These are phyloP conservation scores for Diprion similis DNA, from an alignment of 1,140 invertebrate genomes.

Conservation along the genomic window DNA sequence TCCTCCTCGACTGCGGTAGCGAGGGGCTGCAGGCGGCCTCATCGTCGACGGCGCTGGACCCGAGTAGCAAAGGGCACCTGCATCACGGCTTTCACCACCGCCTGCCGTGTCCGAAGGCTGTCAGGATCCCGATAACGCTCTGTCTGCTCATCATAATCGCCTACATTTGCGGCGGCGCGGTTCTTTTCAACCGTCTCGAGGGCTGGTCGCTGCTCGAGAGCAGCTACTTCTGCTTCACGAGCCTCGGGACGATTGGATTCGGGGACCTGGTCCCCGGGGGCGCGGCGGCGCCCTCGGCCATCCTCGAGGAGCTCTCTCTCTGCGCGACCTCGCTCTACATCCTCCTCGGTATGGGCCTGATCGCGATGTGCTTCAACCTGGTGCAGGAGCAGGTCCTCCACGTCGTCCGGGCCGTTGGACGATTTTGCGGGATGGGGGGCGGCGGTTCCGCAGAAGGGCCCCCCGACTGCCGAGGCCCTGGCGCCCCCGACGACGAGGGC, in stretches of 20 bases:
- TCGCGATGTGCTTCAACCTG: conserved; percentile 96
- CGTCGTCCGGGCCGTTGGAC: conserved; percentile 67
- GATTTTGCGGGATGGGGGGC: conserved; percentile 54
- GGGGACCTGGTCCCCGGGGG: conserved; percentile 81
- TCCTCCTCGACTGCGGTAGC: conserved; percentile 51
- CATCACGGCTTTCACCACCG: conserved; percentile 46
- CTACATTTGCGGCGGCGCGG: conserved; percentile 90
- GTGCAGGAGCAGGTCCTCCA: conserved; percentile 91
- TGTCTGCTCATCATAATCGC: conserved; percentile 88
- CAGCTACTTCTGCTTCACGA: conserved; percentile 92
- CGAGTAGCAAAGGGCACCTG: conserved; percentile 20
- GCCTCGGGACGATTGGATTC: conserved; percentile 88
- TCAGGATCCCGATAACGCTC: conserved; percentile 83
- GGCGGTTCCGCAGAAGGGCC: conserved; percentile 43
- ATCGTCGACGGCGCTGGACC: conserved; percentile 45
- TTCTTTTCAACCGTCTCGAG: conserved; percentile 88
- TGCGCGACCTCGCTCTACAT: conserved; percentile 88
- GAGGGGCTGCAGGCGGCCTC: conserved; percentile 53
- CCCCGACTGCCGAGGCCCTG: conserved; percentile 51
- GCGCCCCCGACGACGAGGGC: conserved; percentile 62
- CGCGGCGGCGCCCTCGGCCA: conserved; percentile 73
- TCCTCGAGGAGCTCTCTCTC: conserved; percentile 78
- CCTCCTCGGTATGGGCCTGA: conserved; percentile 90
- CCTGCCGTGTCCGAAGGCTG: conserved; percentile 59
- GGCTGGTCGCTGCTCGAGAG: conserved; percentile 92